phyloP scores from a whole-genome alignment of 2,113 vertebrate genomes.

The Nansenia antarctica region DNA sequence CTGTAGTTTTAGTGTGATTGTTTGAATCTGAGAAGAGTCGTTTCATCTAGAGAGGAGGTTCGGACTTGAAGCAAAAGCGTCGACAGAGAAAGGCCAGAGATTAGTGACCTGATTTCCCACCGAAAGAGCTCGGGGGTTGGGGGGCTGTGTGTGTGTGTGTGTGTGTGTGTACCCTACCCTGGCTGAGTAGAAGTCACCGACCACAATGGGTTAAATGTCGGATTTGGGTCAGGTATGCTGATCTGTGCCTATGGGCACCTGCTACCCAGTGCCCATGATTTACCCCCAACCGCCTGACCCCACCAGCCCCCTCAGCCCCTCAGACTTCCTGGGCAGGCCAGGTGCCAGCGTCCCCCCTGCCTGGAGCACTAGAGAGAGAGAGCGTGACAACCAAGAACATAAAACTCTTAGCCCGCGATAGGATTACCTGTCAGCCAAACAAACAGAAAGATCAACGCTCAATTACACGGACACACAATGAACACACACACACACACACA shows the following conservation, averaged over 20 bases:
- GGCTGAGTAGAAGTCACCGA: slow-evolving; percentile 40
- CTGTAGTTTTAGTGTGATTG: background rate
- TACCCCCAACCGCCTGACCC: slow-evolving; percentile 2
- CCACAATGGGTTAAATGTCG: slow-evolving; percentile 45
- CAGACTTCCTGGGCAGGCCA: background rate
- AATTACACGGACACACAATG: slow-evolving; percentile 31
- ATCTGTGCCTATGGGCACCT: slow-evolving; percentile 29
- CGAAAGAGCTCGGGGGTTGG: slow-evolving; percentile 54
- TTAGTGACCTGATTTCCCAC: slow-evolving; percentile 71
- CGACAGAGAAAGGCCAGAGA: slow-evolving; percentile 59
- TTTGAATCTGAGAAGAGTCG: background rate
- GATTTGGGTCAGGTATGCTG: background rate
- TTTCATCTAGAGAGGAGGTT: slow-evolving; percentile 10
- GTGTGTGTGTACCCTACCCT: slow-evolving; percentile 31
- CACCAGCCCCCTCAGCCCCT: background rate
- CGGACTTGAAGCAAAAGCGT: slow-evolving; percentile 55
- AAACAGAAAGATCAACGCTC: slow-evolving; percentile 66
- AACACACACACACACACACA: background rate
- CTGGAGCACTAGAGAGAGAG: slow-evolving; percentile 1
- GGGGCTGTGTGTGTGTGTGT: slow-evolving; percentile 7
- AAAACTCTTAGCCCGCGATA: slow-evolving; percentile 58
- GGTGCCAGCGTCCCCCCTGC: slow-evolving; percentile 32
- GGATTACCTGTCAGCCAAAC: slow-evolving; percentile 62
- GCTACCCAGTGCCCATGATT: background rate
- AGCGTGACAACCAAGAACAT: slow-evolving; percentile 46